Conservation (phyloP, 2,797 vertebrate genomes). For the Lacerta viridis region DNA sequence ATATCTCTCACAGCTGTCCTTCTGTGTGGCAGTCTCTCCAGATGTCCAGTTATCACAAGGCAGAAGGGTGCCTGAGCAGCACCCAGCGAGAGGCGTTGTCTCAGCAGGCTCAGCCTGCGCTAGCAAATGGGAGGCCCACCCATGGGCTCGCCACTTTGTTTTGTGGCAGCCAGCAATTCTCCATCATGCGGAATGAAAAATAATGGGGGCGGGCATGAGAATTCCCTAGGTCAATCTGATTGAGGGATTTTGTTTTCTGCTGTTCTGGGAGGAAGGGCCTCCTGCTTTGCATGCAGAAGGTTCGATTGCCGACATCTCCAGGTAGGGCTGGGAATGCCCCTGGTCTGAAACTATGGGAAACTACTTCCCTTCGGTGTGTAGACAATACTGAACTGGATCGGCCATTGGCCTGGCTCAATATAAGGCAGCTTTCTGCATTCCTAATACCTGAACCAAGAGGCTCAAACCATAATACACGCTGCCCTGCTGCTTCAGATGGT, state of each 20-base stretch:
- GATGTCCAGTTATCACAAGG: conserved; percentile 26
- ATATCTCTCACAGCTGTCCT: conserved; percentile 84
- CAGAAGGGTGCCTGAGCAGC: not conserved
- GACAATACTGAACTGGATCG: too few species aligned
- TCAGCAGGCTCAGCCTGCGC: not conserved
- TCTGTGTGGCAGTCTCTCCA: conserved; percentile 20
- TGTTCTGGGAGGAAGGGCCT: too few species aligned
- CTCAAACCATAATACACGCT: too few species aligned
- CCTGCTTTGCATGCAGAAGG: too few species aligned
- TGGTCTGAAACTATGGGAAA: too few species aligned
- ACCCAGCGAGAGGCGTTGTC: not conserved
- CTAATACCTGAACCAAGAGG: too few species aligned
- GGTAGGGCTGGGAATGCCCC: too few species aligned
- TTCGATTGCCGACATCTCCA: too few species aligned
- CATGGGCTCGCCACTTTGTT: not conserved
- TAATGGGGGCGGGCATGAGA: not conserved
- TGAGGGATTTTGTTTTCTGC: not conserved
- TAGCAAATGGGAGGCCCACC: not conserved
- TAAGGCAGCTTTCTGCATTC: too few species aligned
- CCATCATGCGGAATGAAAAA: not conserved
- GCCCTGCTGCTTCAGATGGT: too few species aligned
- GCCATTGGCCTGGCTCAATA: too few species aligned
- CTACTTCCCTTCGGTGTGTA: too few species aligned
- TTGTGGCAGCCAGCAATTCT: not conserved
- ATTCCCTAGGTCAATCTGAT: not conserved